Conservation (phyloP, 2,888 invertebrate genomes). For the Pogonocherus hispidulus region DNA sequence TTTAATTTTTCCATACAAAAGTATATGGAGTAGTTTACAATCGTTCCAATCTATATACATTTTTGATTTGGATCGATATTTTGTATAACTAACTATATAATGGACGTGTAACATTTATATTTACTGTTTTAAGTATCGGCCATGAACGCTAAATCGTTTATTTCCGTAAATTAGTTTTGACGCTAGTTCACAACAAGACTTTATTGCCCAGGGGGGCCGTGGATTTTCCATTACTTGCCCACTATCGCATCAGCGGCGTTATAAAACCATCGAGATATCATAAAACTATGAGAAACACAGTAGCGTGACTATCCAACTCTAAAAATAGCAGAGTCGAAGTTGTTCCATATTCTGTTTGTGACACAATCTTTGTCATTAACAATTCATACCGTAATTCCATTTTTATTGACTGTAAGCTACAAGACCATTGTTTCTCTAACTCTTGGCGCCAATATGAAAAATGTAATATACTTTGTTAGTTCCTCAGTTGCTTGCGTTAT, state of each 20-base stretch:
- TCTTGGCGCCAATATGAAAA: neutral
- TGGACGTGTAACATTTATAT: too few species aligned
- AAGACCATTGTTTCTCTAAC: too few species aligned
- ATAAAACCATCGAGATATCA: constrained; percentile 9
- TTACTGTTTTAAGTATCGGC: too few species aligned
- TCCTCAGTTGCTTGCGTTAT: too few species aligned
- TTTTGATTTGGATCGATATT: too few species aligned
- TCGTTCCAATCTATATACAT: too few species aligned
- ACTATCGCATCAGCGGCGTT: constrained; percentile 10
- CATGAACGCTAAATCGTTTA: too few species aligned
- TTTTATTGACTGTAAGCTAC: constrained; percentile 7
- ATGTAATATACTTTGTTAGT: too few species aligned
- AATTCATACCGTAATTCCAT: constrained; percentile 8
- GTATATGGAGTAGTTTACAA: too few species aligned
- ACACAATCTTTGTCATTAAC: constrained; percentile 24
- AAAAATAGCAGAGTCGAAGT: constrained; percentile 19
- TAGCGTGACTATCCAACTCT: constrained; percentile 19
- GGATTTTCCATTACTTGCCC: constrained; percentile 1
- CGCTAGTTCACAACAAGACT: neutral
- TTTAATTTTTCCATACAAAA: too few species aligned
- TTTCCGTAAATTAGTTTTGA: too few species aligned
- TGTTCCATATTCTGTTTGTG: constrained; percentile 20
- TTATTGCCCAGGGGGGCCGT: neutral
- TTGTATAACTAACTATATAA: too few species aligned
- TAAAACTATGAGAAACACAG: constrained; percentile 12